These are phyloP conservation scores for Drosophila anomalata DNA, from an alignment of 2,888 invertebrate genomes.

Conservation along the genomic window DNA sequence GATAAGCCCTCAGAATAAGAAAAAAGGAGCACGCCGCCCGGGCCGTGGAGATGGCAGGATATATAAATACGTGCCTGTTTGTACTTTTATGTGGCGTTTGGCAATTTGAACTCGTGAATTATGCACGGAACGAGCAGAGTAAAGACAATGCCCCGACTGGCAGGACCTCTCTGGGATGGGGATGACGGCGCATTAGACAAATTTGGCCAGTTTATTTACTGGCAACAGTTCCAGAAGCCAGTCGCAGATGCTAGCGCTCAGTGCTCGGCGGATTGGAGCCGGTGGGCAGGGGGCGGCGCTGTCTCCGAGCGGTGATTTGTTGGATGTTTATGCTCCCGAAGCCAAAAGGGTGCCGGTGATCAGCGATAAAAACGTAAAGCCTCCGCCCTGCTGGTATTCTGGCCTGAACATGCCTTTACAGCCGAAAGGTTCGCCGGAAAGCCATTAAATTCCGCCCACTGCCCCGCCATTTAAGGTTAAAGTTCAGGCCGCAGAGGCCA, in stretches of 20 bases:
- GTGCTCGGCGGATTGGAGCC: conserved; percentile 9
- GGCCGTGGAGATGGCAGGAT: neutral
- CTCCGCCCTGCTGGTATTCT: neutral
- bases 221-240: conserved; percentile 29
- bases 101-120: conserved; percentile 63
- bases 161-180: neutral
- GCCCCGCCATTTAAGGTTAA: too few species aligned
- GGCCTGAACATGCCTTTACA: neutral
- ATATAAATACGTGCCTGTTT: conserved; percentile 48
- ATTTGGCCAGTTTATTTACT: conserved; percentile 50
- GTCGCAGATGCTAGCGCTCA: conserved; percentile 36
- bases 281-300: neutral
- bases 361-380: neutral
- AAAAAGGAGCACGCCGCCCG: conserved; percentile 11
- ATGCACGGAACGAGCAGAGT: conserved; percentile 49
- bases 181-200: conserved; percentile 37
- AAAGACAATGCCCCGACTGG: conserved; percentile 26
- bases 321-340: neutral
- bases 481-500: neutral
- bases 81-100: conserved; percentile 47
- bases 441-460: neutral
- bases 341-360: neutral
- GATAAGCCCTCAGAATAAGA: conserved; percentile 5
- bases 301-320: conserved; percentile 17
- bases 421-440: neutral